Evolutionary conservation across 2,797 vertebrate species (phyloP), one percentile per base, ranked within the genome.

Genomic region (Myotis vivesi): DNA sequence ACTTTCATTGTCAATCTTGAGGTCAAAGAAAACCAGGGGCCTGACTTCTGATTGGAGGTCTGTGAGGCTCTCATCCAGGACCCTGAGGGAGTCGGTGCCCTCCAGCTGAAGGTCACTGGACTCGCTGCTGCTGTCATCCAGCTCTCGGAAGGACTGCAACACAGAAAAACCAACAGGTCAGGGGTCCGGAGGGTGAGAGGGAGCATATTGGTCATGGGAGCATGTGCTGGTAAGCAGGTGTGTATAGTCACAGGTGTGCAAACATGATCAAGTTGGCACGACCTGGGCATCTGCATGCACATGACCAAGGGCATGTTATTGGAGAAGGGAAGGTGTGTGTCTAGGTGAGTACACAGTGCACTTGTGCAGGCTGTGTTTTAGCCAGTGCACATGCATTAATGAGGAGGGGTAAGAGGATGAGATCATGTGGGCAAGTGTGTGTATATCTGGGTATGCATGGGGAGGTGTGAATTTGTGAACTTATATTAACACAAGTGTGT

Each of bases 1-100:
- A 98, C 98, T 98, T 97, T 96, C 95, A 36, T 17, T 92, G 87
- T 98, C 96, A 91, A 96, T 75, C 94, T 97, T 98, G 95, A 98
- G 81, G 90, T 97, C 96, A 94, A 98, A 97, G 97, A 98, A 98
- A 89, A 98, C 97, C 90, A 97, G 82, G 51, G 97, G 95, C 46
- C 95, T 95, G 68, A 96, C 96, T 94, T 95, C 95, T 0, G 10
- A 73, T 16, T 3, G 69, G 69, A 89, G n/a, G 0, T 80, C 73
- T 1, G 36, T 19, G 17, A 86, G 51, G 89, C 4, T 86, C 4
- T 55, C 0, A 0, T 91, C 69, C 59, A 84, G n/a, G 84, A 76
- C 30, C 25, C 55, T 36, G 49, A 94, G 80, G 64, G 88, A 83
- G 49, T 12, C 72, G 85, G 96, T 53, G 59, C 88, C 86, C 44